These are phyloP conservation scores for Turritopsis dohrnii DNA, from an alignment of 30 jellyfish, hydroid and myxozoan genomes.

Conservation along the genomic window DNA sequence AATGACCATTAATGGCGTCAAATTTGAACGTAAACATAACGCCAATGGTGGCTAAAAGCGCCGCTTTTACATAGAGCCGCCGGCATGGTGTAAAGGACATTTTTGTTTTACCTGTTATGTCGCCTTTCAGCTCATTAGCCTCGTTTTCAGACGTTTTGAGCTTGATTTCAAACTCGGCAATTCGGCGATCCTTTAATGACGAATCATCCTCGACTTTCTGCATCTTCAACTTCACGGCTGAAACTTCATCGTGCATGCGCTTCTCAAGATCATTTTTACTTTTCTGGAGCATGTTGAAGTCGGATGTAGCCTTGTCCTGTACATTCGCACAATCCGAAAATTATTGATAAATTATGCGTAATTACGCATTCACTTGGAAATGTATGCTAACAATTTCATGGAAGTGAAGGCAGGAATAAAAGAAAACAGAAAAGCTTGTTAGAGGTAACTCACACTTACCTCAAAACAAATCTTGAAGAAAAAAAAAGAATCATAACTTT, in stretches of 20 bases:
- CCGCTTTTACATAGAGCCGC: too few species aligned
- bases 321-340: neutral
- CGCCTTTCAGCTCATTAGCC: slow-evolving; percentile 61
- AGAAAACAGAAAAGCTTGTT: too few species aligned
- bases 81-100: neutral
- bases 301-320: neutral
- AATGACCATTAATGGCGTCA: neutral
- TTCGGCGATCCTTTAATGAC: slow-evolving; percentile 21
- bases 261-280: slow-evolving; percentile 38
- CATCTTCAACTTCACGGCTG: slow-evolving; percentile 37
- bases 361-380: too few species aligned
- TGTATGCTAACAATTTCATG: too few species aligned
- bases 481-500: neutral
- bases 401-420: too few species aligned
- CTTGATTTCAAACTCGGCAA: slow-evolving; percentile 12
- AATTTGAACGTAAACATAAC: neutral
- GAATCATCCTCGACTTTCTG: slow-evolving; percentile 17
- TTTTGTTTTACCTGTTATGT: slow-evolving; percentile 47
- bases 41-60: neutral
- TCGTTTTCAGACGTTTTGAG: slow-evolving; percentile 41
- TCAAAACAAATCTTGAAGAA: neutral
- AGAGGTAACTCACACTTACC: too few species aligned
- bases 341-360: neutral
- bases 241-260: slow-evolving; percentile 38
- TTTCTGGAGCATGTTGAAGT: neutral